Evolutionary conservation across 2,888 invertebrate genomes (phyloP).

Genomic region (Syrphus vitripennis): DNA sequence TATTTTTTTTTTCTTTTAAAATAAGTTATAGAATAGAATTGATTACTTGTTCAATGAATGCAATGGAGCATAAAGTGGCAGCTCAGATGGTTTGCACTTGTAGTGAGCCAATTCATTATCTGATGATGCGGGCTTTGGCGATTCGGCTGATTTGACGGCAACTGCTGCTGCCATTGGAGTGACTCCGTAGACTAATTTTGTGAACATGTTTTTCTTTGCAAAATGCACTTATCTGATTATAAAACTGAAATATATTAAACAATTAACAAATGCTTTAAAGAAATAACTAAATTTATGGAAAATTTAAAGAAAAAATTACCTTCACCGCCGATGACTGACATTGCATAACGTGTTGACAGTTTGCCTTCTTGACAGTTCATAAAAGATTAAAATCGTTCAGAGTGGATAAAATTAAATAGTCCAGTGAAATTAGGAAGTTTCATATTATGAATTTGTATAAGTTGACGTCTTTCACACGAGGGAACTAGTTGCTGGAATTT

Average conservation of each 20-base stretch:
- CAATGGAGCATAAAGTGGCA: slow-evolving; percentile 78
- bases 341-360: slow-evolving; percentile 72
- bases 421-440: background rate
- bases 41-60: slow-evolving; percentile 75
- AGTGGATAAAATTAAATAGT: background rate
- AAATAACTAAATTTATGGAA: too few relatives aligned
- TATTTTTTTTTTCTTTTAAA: background rate
- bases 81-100: slow-evolving; percentile 77
- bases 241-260: background rate
- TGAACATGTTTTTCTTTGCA: slow-evolving; percentile 70
- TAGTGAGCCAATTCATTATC: slow-evolving; percentile 71
- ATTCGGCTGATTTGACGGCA: slow-evolving; percentile 71
- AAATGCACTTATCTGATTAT: slow-evolving; percentile 1
- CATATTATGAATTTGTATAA: too few relatives aligned
- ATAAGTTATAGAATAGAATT: background rate
- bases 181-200: slow-evolving; percentile 68
- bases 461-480: too few relatives aligned
- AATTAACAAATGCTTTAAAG: background rate
- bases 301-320: slow-evolving; percentile 40
- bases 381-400: background rate
- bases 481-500: too few relatives aligned
- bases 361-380: background rate
- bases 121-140: slow-evolving; percentile 22
- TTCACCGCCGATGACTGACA: slow-evolving; percentile 53
- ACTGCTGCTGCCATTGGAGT: slow-evolving; percentile 74